A percentile compares a stretch with the other conserved stretches of the same genome.
phyloP scores from a whole-genome alignment of 1,140 invertebrate species.

The Drosophila parabipectinata region DNA sequence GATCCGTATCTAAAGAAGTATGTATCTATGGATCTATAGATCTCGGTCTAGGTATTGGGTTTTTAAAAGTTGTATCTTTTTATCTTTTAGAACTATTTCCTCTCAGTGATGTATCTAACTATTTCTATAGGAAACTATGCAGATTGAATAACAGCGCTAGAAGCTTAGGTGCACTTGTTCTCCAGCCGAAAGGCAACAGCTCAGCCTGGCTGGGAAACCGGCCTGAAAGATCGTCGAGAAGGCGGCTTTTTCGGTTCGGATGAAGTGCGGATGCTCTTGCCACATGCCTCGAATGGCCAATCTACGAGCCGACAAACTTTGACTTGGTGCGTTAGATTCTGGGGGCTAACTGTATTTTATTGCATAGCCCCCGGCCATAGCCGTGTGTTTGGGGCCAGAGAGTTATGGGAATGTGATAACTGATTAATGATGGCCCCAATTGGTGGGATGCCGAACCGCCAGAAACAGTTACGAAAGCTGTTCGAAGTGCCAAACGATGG shows the following conservation, averaged over 20 bases:
- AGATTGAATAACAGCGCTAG: constrained; percentile 74
- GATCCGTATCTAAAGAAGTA: too few relatives aligned
- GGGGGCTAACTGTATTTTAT: constrained; percentile 46
- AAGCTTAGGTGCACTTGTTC: constrained; percentile 71
- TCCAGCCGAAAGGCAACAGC: constrained; percentile 25
- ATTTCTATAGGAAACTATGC: constrained; percentile 41
- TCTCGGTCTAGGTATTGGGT: too few relatives aligned
- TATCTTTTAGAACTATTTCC: not conserved
- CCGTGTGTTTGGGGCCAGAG: not conserved
- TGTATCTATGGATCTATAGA: too few relatives aligned
- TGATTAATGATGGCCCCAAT: constrained; percentile 55
- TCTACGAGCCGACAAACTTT: constrained; percentile 16
- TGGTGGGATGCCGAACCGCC: constrained; percentile 15
- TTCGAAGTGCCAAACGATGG: constrained; percentile 21
- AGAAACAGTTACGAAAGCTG: constrained; percentile 30
- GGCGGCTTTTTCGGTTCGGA: constrained; percentile 19
- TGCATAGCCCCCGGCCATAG: constrained; percentile 49
- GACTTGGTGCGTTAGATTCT: constrained; percentile 34
- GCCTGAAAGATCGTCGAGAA: constrained; percentile 24
- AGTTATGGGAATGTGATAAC: constrained; percentile 52
- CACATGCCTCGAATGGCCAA: constrained; percentile 9
- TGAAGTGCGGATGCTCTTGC: constrained; percentile 37
- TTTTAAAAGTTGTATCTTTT: not conserved
- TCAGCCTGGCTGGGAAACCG: constrained; percentile 54
- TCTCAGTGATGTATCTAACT: not conserved